Base-by-base conservation (phyloP, 2,888 invertebrate genomes). In the Taphrorychus bicolor region DNA sequence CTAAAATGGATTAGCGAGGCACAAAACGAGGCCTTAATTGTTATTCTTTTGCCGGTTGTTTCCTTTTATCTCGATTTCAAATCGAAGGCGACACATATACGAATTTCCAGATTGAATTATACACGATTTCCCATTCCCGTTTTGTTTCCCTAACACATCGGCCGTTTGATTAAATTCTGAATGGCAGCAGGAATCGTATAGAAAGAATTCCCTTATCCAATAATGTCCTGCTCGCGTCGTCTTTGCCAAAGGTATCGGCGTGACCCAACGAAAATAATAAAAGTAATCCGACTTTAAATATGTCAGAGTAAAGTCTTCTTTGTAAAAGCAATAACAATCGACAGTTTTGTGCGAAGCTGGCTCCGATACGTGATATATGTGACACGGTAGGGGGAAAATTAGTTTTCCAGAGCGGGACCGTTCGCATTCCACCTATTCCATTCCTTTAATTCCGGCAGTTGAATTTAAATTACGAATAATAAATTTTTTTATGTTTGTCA, bases 251-350 rank as follows among this genome's bases (percentile, higher is more conserved):
- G 71, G 71, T 71, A 71, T 57, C 63, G 59, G 60, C 62, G 61
- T 57, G 64, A 65, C 66, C 49, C 65, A 59, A 60, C 56, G 65
- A 69, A 71, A 69, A 79, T 80, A 82, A 82, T 82, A 82, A 82
- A 82, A 82, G 82, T 82, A 82, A 82, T 82, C 82, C 79, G 79
- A 79, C 80, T 81, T 78, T 81, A 82, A 82, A 82, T 82, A 82
- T 82, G 82, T 82, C 82, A 82, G 77, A 78, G 81, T 82, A 82
- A 82, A 82, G 81, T 82, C 82, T 82, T 81, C 82, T 82, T 82
- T 82, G 74, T 75, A 75, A 70, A 76, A 77, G 77, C 79, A 80
- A 81, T 81, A 80, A 81, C 79, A 79, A 78, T 79, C 77, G 80
- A 77, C 76, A 78, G 75, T 77, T 75, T 51, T 70, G 60, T 32